Conservation (phyloP, 2,113 vertebrate species). For the Cavia porcellus region DNA sequence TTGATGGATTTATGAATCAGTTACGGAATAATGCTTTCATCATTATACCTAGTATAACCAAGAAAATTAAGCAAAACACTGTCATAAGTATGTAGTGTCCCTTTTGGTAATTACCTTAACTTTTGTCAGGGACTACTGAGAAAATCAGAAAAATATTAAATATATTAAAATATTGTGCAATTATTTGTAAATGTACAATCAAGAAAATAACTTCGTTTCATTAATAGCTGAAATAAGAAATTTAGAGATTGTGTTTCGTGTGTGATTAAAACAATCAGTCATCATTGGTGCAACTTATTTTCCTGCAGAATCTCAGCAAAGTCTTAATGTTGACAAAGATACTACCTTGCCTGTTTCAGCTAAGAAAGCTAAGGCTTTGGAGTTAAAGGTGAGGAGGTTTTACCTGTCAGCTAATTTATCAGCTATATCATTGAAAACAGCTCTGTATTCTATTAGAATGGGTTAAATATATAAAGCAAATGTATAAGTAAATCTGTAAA, state of each 20-base stretch:
- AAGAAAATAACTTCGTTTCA: slow-evolving; percentile 38
- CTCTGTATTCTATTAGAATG: background rate
- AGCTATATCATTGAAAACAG: background rate
- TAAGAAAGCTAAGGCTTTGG: slow-evolving; percentile 68
- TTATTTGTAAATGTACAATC: slow-evolving; percentile 5
- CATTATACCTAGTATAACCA: background rate
- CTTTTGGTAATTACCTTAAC: slow-evolving; percentile 41
- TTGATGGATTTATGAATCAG: slow-evolving; percentile 16
- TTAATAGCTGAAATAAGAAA: slow-evolving; percentile 8
- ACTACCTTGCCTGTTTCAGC: slow-evolving; percentile 60
- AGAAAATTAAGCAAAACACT: background rate
- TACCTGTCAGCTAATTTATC: background rate
- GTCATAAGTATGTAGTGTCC: background rate
- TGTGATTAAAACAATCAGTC: slow-evolving; percentile 13
- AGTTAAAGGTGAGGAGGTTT: slow-evolving; percentile 81
- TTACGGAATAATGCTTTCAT: background rate
- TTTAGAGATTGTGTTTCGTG: slow-evolving; percentile 45
- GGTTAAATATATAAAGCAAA: background rate
- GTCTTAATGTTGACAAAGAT: slow-evolving; percentile 70
- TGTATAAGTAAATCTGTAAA: background rate
- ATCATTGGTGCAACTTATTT: slow-evolving; percentile 55
- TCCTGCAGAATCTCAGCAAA: slow-evolving; percentile 71
- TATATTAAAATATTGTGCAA: slow-evolving; percentile 30
- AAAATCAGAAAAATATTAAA: slow-evolving; percentile 20
- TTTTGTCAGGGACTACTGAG: background rate